A percentile compares a stretch with the other conserved stretches of the same genome.
Evolutionary conservation across 2,888 invertebrate genomes (phyloP).

Genomic region (Volucella bombylans): DNA sequence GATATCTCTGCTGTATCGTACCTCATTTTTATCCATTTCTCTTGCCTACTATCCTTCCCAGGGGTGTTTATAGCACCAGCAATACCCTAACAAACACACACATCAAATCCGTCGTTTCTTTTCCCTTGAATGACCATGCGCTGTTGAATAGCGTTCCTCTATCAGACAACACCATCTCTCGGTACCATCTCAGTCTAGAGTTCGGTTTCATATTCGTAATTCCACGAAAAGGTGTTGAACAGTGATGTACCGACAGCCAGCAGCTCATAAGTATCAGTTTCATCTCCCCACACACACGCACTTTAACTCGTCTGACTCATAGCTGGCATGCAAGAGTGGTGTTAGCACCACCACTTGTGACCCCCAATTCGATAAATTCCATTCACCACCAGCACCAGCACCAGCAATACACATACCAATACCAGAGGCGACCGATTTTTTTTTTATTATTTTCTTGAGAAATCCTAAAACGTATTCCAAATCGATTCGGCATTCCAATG

Average conservation of each 20-base stretch:
- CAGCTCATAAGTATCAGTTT: slow-evolving; percentile 66
- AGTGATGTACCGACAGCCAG: slow-evolving; percentile 71
- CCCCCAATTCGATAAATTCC: slow-evolving; percentile 40
- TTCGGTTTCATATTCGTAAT: slow-evolving; percentile 71
- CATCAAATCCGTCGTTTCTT: slow-evolving; percentile 43
- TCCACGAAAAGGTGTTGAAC: slow-evolving; percentile 74
- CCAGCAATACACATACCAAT: background rate
- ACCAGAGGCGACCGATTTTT: background rate
- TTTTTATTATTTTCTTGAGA: slow-evolving; percentile 31
- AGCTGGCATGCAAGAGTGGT: slow-evolving; percentile 1
- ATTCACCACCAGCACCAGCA: slow-evolving; percentile 3
- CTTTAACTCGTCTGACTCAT: background rate
- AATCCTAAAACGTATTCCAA: slow-evolving; percentile 57
- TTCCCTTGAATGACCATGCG: slow-evolving; percentile 58
- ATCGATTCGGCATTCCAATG: slow-evolving; percentile 64
- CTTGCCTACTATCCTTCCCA: slow-evolving; percentile 55
- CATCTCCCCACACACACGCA: slow-evolving; percentile 18
- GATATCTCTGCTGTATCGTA: slow-evolving; percentile 50
- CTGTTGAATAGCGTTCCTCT: slow-evolving; percentile 54
- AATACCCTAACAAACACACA: slow-evolving; percentile 39
- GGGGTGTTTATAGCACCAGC: slow-evolving; percentile 60
- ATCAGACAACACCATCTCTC: slow-evolving; percentile 34
- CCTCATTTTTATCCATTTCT: slow-evolving; percentile 50
- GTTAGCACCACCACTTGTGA: slow-evolving; percentile 2
- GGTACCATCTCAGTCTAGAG: slow-evolving; percentile 68